phyloP scores from a whole-genome alignment of 2,113 vertebrate genomes.

The Sula dactylatra region DNA sequence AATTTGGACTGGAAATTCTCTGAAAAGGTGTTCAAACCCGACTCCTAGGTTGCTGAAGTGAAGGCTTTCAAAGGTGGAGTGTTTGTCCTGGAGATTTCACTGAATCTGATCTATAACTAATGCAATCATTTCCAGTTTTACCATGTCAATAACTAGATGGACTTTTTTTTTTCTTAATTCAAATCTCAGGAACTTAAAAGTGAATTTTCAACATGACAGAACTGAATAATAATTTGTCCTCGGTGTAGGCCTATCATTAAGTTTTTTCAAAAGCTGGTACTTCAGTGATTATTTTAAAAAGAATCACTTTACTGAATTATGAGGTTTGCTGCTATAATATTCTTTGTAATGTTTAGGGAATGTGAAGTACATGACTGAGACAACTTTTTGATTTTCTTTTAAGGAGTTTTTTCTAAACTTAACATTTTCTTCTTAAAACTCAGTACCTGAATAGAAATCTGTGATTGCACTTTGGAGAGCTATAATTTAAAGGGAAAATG shows the following conservation, averaged over 20 bases:
- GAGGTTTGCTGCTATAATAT: slow-evolving; percentile 49
- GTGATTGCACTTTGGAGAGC: neutral
- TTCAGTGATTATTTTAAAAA: slow-evolving; percentile 21
- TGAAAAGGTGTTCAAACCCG: neutral
- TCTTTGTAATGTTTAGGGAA: slow-evolving; percentile 56
- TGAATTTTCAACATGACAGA: slow-evolving; percentile 20
- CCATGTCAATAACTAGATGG: neutral
- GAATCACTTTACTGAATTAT: neutral
- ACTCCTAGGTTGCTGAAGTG: neutral
- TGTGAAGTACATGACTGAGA: neutral
- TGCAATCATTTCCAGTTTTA: neutral
- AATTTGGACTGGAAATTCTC: neutral
- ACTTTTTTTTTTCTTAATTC: neutral
- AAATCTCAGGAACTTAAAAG: slow-evolving; percentile 33
- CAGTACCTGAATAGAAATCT: neutral
- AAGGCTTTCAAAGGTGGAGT: neutral
- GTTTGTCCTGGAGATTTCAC: neutral
- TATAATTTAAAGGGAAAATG: neutral
- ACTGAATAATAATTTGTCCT: slow-evolving; percentile 42
- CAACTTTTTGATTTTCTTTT: neutral
- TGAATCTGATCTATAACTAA: neutral
- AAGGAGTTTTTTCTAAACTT: neutral
- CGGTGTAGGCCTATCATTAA: neutral
- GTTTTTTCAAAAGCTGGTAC: neutral
- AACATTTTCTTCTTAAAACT: neutral